These are phyloP conservation scores for Resseliella maxima DNA, from an alignment of 2,888 invertebrate genomes.

Conservation along the genomic window DNA sequence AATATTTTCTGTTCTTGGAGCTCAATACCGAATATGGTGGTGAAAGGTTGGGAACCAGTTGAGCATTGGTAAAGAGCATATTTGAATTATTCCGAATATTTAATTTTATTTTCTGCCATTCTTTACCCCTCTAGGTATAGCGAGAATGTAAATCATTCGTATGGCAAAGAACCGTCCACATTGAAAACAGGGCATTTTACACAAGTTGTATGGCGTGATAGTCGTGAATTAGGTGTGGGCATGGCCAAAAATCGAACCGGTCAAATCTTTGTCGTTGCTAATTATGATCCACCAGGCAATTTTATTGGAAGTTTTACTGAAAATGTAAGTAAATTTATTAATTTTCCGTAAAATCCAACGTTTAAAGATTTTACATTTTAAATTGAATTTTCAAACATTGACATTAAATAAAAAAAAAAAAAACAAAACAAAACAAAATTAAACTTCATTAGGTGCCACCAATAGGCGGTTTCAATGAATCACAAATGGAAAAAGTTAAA, in stretches of 20 bases:
- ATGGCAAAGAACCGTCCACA: constrained; percentile 74
- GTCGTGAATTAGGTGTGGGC: constrained; percentile 80
- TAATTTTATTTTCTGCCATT: too few species aligned
- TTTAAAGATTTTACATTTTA: too few species aligned
- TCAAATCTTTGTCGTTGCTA: constrained; percentile 71
- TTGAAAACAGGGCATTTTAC: constrained; percentile 82
- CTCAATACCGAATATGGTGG: constrained; percentile 69
- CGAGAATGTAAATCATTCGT: constrained; percentile 74
- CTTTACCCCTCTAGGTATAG: too few species aligned
- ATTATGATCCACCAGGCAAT: constrained; percentile 90
- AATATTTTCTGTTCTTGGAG: constrained; percentile 85
- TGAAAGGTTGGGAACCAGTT: constrained; percentile 67
- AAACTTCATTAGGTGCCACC: too few species aligned
- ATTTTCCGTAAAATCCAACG: too few species aligned
- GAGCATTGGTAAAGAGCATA: constrained; percentile 70
- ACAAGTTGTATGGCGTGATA: constrained; percentile 83
- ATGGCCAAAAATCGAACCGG: constrained; percentile 74
- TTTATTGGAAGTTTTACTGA: constrained; percentile 80
- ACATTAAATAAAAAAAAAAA: too few species aligned
- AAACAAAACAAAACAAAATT: too few species aligned
- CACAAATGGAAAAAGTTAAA: constrained; percentile 60
- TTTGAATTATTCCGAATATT: too few species aligned
- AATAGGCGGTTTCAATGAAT: constrained; percentile 65
- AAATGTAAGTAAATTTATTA: constrained; percentile 69
- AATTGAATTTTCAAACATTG: too few species aligned